phyloP scores from a whole-genome alignment of 1,140 invertebrate species.

The Pectinophora gossypiella region DNA sequence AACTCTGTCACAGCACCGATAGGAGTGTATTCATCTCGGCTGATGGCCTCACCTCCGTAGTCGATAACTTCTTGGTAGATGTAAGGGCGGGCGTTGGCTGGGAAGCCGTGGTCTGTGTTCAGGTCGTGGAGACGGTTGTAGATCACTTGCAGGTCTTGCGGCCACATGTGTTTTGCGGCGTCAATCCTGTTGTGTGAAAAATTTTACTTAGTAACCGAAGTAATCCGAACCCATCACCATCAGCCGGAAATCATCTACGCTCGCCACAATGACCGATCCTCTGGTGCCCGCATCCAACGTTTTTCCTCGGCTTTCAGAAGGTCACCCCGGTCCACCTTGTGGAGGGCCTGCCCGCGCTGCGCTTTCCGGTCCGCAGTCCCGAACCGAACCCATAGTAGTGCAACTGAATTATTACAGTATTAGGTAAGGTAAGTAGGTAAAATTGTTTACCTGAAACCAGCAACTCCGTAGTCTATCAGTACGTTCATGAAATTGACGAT shows the following conservation, averaged over 20 bases:
- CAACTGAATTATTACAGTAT: too few species aligned
- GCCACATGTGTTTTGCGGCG: constrained; percentile 91
- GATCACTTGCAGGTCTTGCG: constrained; percentile 80
- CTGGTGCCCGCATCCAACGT: too few species aligned
- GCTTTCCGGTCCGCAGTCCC: too few species aligned
- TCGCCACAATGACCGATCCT: too few species aligned
- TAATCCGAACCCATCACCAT: too few species aligned
- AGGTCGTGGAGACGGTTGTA: constrained; percentile 78
- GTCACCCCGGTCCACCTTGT: too few species aligned
- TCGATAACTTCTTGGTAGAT: constrained; percentile 91
- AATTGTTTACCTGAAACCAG: constrained; percentile 83
- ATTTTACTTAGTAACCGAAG: too few species aligned
- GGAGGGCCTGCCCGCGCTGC: too few species aligned
- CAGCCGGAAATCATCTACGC: too few species aligned
- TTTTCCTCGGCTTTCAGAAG: too few species aligned
- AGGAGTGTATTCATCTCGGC: constrained; percentile 79
- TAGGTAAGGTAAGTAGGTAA: too few species aligned
- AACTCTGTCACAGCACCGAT: constrained; percentile 87
- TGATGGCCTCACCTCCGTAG: constrained; percentile 81
- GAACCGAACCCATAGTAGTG: too few species aligned
- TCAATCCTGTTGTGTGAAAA: constrained; percentile 80
- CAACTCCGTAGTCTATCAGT: constrained; percentile 85
- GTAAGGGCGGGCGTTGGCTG: constrained; percentile 76
- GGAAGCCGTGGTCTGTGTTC: constrained; percentile 78
- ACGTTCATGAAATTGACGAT: constrained; percentile 84